phyloP scores from a whole-genome alignment of 37 sponge, comb jelly and placozoan genomes.

The Tethya wilhelma region DNA sequence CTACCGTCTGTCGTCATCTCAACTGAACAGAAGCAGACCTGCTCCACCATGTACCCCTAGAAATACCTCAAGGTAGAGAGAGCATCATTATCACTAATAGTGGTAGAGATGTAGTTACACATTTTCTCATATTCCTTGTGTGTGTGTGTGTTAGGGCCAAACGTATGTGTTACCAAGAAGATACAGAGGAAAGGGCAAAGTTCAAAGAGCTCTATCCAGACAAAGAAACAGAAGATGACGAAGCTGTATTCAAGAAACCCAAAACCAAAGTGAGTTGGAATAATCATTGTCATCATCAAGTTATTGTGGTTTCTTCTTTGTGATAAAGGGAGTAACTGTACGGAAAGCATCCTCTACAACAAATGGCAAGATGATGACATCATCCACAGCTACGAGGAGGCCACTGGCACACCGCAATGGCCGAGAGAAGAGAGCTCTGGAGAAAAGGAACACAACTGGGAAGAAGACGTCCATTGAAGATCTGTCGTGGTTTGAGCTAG shows the following conservation, averaged over 20 bases:
- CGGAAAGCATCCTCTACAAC: conserved; percentile 23
- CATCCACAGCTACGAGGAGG: background rate
- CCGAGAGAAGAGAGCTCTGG: background rate
- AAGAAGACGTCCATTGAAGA: conserved; percentile 5
- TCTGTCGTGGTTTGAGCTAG: conserved; percentile 84
- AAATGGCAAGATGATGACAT: background rate
- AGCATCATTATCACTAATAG: no score
- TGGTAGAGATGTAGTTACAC: background rate
- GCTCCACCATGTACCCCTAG: background rate
- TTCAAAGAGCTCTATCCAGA: no score
- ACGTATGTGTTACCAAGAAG: background rate
- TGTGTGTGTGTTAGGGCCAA: no score
- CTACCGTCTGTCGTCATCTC: conserved; percentile 12
- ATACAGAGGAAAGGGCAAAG: background rate
- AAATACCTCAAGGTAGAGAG: background rate
- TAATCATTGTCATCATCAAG: background rate
- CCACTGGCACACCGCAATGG: conserved; percentile 2
- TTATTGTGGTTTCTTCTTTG: background rate
- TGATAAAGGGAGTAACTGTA: background rate
- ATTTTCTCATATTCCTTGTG: background rate
- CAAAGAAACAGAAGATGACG: conserved; percentile 4
- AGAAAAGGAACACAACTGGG: background rate
- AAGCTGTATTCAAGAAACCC: conserved; percentile 47
- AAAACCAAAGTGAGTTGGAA: conserved; percentile 7
- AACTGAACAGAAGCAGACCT: background rate